These are phyloP conservation scores for Argyresthia goedartella DNA, from an alignment of 2,888 invertebrate species.

Conservation along the genomic window DNA sequence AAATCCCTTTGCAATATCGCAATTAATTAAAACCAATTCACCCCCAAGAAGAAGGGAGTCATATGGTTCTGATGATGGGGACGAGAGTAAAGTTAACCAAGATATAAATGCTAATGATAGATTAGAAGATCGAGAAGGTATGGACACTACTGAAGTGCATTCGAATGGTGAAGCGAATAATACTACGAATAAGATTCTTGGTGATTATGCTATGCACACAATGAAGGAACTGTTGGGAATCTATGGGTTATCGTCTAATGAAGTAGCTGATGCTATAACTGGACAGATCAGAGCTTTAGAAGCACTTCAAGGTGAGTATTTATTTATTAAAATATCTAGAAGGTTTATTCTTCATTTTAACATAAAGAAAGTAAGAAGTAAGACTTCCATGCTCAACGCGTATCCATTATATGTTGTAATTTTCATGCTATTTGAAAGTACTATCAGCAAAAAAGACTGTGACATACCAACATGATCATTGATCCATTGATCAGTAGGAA, in stretches of 20 bases:
- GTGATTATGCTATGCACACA: conserved; percentile 84
- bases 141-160: conserved; percentile 38
- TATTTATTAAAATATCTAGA: neutral
- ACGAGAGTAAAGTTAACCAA: conserved; percentile 34
- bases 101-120: conserved; percentile 63
- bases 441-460: too few relatives aligned
- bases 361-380: too few relatives aligned
- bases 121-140: conserved; percentile 42
- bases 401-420: too few relatives aligned
- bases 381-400: too few relatives aligned
- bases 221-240: conserved; percentile 84
- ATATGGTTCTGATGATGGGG: conserved; percentile 50
- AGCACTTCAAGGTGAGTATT: conserved; percentile 75
- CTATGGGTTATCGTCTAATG: conserved; percentile 79
- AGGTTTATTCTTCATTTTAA: too few relatives aligned
- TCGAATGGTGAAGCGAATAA: conserved; percentile 55
- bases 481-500: too few relatives aligned
- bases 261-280: conserved; percentile 77
- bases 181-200: conserved; percentile 73
- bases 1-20: conserved; percentile 69
- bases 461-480: too few relatives aligned
- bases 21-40: conserved; percentile 66
- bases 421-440: too few relatives aligned
- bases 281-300: conserved; percentile 77
- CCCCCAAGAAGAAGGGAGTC: conserved; percentile 66